Evolutionary conservation across 1,140 invertebrate species (phyloP).

Genomic region (Adelges cooleyi): DNA sequence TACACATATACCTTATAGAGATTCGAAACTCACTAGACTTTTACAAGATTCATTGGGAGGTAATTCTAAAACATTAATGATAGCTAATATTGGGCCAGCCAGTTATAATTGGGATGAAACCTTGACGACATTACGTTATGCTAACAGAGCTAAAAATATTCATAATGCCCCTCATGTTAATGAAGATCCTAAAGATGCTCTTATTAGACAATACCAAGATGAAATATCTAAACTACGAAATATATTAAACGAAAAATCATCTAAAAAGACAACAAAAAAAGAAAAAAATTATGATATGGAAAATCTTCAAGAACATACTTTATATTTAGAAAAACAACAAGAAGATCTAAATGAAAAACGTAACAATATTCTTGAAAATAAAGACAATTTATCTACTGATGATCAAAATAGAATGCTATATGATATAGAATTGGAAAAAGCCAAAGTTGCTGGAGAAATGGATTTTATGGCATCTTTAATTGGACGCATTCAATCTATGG

Average conservation of each 20-base stretch:
- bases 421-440: slow-evolving; percentile 48
- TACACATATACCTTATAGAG: slow-evolving; percentile 81
- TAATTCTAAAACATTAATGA: slow-evolving; percentile 94
- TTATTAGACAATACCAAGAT: slow-evolving; percentile 75
- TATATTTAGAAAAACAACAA: slow-evolving; percentile 43
- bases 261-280: slow-evolving; percentile 22
- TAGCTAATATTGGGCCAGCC: slow-evolving; percentile 92
- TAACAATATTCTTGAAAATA: slow-evolving; percentile 29
- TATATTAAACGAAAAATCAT: slow-evolving; percentile 29
- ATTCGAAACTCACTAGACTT: slow-evolving; percentile 85
- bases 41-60: slow-evolving; percentile 89
- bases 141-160: slow-evolving; percentile 87
- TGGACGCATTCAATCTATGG: slow-evolving; percentile 54
- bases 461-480: slow-evolving; percentile 44
- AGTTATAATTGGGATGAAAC: slow-evolving; percentile 93
- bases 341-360: slow-evolving; percentile 32
- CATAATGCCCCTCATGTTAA: slow-evolving; percentile 93
- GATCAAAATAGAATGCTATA: slow-evolving; percentile 47
- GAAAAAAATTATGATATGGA: slow-evolving; percentile 22
- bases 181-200: slow-evolving; percentile 87
- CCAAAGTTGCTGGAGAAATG: slow-evolving; percentile 44
- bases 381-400: slow-evolving; percentile 31
- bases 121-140: slow-evolving; percentile 81
- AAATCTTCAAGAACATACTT: slow-evolving; percentile 24
- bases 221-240: slow-evolving; percentile 47